phyloP scores from a whole-genome alignment of 2,888 invertebrate species.

The Drosophila pegasa region DNA sequence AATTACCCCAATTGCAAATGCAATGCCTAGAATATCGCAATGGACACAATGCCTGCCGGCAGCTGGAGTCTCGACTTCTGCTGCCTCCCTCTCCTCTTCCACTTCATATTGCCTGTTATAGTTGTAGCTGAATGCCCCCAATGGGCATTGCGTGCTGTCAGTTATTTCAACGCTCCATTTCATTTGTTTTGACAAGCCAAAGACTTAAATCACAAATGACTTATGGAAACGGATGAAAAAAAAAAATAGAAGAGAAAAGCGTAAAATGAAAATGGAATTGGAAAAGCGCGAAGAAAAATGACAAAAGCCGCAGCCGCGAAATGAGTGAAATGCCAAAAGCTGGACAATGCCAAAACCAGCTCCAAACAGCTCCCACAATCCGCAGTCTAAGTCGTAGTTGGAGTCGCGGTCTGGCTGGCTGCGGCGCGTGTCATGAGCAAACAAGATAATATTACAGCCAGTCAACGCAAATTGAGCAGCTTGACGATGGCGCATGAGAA shows the following conservation, averaged over 20 bases:
- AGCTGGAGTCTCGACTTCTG: not conserved
- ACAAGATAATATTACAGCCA: conserved; percentile 79
- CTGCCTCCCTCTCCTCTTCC: not conserved
- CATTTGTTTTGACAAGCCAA: conserved; percentile 77
- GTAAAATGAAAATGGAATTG: conserved; percentile 15
- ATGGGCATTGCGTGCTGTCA: conserved; percentile 57
- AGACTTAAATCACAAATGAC: conserved; percentile 72
- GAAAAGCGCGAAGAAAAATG: conserved; percentile 39
- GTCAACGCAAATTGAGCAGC: conserved; percentile 72
- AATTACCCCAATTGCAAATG: conserved; percentile 54
- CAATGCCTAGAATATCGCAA: conserved; percentile 27
- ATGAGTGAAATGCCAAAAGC: conserved; percentile 61
- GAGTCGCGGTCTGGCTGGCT: conserved; percentile 1
- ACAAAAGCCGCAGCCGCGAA: conserved; percentile 67
- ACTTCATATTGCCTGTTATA: not conserved
- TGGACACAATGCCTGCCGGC: conserved; percentile 34
- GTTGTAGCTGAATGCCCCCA: conserved; percentile 6
- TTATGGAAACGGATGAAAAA: conserved; percentile 44
- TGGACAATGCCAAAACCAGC: conserved; percentile 61
- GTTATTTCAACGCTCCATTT: conserved; percentile 77
- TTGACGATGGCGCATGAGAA: conserved; percentile 15
- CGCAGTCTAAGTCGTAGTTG: not conserved
- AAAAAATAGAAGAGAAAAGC: conserved; percentile 7
- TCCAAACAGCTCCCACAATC: conserved; percentile 5
- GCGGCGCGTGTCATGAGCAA: conserved; percentile 77